phyloP scores from a whole-genome alignment of 2,113 vertebrate genomes.

The Stigmatopora argus region DNA sequence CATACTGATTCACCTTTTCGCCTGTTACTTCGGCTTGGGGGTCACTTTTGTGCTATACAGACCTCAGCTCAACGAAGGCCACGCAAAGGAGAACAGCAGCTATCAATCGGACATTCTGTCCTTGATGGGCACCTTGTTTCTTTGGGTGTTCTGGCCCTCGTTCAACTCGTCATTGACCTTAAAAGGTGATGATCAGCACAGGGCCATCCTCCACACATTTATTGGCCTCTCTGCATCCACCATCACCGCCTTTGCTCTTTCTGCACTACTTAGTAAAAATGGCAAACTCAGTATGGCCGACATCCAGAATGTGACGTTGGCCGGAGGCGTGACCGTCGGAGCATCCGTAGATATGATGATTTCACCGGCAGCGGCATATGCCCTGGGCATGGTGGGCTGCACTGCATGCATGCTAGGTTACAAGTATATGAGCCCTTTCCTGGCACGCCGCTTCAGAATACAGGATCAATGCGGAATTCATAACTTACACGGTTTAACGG shows the following conservation, averaged over 20 bases:
- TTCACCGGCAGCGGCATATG: constrained; percentile 64
- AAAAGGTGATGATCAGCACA: constrained; percentile 72
- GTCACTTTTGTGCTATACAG: constrained; percentile 75
- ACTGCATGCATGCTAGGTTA: constrained; percentile 73
- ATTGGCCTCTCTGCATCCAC: constrained; percentile 73
- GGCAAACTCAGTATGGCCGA: constrained; percentile 73
- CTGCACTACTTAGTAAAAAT: constrained; percentile 69
- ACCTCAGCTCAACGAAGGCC: constrained; percentile 26
- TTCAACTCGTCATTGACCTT: constrained; percentile 74
- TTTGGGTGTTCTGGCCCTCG: constrained; percentile 86
- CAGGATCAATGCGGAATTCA: constrained; percentile 82
- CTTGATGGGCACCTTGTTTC: constrained; percentile 74
- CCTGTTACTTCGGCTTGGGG: constrained; percentile 80
- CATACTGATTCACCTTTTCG: constrained; percentile 79
- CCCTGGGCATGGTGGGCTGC: constrained; percentile 74
- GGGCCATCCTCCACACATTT: constrained; percentile 78
- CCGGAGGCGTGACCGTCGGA: constrained; percentile 75
- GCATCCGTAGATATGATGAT: constrained; percentile 74
- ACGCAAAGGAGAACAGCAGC: constrained; percentile 70
- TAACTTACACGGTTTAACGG: constrained; percentile 78
- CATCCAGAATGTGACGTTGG: constrained; percentile 79
- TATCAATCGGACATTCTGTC: constrained; percentile 73
- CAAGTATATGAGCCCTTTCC: constrained; percentile 72
- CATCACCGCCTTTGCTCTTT: constrained; percentile 72
- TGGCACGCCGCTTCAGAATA: constrained; percentile 56